Conservation (phyloP, 2,888 invertebrate species). For the Fragum whitleyi region DNA sequence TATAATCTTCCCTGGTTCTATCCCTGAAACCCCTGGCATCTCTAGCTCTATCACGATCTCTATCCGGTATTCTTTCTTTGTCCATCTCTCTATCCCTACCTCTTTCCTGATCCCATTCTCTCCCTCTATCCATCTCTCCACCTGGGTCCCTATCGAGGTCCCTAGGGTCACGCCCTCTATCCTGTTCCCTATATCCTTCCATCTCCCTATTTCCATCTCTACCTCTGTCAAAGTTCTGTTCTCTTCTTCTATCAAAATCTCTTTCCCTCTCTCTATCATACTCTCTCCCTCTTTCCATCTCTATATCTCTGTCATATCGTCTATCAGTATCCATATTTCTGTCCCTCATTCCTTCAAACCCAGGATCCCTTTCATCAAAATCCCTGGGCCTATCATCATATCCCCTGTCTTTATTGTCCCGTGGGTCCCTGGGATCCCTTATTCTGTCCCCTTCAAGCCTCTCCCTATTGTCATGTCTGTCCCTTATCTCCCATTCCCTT, state of each 20-base stretch:
- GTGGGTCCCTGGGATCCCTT: conserved; percentile 27
- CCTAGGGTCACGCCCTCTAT: conserved; percentile 17
- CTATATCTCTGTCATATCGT: conserved; percentile 46
- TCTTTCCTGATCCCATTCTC: conserved; percentile 41
- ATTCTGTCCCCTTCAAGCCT: conserved; percentile 57
- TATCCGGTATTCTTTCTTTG: conserved; percentile 13
- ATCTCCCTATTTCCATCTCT: conserved; percentile 36
- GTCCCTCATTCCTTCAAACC: conserved; percentile 49
- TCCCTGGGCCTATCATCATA: conserved; percentile 49
- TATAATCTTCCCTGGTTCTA: conserved; percentile 57
- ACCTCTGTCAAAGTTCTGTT: conserved; percentile 29
- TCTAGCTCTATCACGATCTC: conserved; percentile 31
- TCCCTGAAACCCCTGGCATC: conserved; percentile 54
- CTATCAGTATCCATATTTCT: conserved; percentile 46
- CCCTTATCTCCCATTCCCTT: conserved; percentile 44
- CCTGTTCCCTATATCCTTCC: conserved; percentile 29
- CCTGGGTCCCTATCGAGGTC: conserved; percentile 16
- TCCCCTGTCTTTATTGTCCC: conserved; percentile 60
- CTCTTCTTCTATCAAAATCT: conserved; percentile 51
- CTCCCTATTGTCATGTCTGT: conserved; percentile 47
- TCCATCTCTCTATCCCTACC: conserved; percentile 39
- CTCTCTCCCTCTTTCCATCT: conserved; percentile 45
- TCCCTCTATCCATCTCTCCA: conserved; percentile 46
- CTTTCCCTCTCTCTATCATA: conserved; percentile 53
- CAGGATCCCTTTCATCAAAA: conserved; percentile 38